Conservation (phyloP, 2,888 invertebrate species). For the Syritta pipiens region DNA sequence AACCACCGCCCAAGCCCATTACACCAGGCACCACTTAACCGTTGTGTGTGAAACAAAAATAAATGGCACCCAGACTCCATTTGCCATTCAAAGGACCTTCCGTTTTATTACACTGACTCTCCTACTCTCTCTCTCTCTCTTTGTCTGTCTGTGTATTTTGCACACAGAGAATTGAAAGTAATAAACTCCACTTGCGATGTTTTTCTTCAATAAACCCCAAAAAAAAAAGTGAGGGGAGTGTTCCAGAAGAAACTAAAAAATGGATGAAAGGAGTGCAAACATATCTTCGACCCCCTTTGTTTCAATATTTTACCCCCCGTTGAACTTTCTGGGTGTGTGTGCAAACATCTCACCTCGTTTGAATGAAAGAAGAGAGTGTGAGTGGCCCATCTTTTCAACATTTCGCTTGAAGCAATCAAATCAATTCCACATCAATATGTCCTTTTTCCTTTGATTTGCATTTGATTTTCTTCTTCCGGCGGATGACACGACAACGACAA, state of each 20-base stretch:
- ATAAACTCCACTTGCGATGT: constrained; percentile 36
- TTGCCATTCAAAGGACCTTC: too few species aligned
- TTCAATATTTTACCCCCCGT: constrained; percentile 42
- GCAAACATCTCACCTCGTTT: constrained; percentile 50
- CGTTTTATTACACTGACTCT: too few species aligned
- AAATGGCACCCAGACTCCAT: too few species aligned
- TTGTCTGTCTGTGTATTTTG: too few species aligned
- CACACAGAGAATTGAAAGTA: constrained; percentile 19
- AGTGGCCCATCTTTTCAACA: too few species aligned
- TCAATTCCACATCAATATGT: constrained; percentile 65
- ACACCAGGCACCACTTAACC: too few species aligned
- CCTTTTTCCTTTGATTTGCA: constrained; percentile 63
- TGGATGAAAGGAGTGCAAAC: too few species aligned
- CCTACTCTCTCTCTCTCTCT: too few species aligned
- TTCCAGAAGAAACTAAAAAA: not conserved
- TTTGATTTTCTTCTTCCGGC: constrained; percentile 41
- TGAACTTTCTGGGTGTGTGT: constrained; percentile 19
- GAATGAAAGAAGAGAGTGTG: too few species aligned
- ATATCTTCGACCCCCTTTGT: constrained; percentile 27
- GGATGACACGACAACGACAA: not conserved
- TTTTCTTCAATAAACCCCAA: constrained; percentile 27
- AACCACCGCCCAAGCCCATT: too few species aligned
- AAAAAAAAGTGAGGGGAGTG: not conserved
- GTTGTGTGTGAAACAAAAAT: too few species aligned
- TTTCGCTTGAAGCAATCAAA: constrained; percentile 58